These are phyloP conservation scores for Cephonodes hylas DNA, from an alignment of 2,888 invertebrate species.

Conservation along the genomic window DNA sequence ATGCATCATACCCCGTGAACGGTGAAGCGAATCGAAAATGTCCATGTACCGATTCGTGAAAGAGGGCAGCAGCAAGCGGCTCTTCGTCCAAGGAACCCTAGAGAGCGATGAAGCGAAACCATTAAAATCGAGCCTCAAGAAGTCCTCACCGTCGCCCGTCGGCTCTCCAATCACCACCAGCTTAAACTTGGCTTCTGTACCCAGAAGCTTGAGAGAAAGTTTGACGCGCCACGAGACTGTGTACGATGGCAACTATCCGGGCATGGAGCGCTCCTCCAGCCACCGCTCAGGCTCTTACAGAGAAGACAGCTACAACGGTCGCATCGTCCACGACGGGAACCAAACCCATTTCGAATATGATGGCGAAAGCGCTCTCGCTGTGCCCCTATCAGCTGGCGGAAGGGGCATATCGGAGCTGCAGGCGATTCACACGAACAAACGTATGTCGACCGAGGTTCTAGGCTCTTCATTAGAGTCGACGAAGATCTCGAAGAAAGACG, in stretches of 20 bases:
- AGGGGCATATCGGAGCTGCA: conserved; percentile 82
- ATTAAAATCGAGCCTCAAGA: conserved; percentile 77
- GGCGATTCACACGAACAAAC: conserved; percentile 90
- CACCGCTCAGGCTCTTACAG: conserved; percentile 68
- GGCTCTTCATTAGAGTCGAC: conserved; percentile 92
- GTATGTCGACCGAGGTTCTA: conserved; percentile 90
- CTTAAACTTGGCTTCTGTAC: conserved; percentile 79
- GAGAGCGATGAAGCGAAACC: conserved; percentile 82
- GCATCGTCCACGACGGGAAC: conserved; percentile 73
- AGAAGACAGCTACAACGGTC: conserved; percentile 71
- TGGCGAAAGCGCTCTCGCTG: conserved; percentile 66
- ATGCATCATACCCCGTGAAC: conserved; percentile 61
- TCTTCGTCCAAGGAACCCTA: conserved; percentile 88
- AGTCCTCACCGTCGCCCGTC: conserved; percentile 69
- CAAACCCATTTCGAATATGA: conserved; percentile 78
- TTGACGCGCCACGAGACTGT: conserved; percentile 76
- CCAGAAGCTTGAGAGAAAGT: conserved; percentile 77
- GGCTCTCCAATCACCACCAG: conserved; percentile 84
- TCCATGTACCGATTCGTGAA: conserved; percentile 91
- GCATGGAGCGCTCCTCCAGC: conserved; percentile 68
- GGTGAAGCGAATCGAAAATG: conserved; percentile 69
- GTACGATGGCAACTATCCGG: conserved; percentile 73
- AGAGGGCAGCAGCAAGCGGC: conserved; percentile 83
- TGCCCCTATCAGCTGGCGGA: conserved; percentile 69
- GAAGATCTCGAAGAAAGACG: conserved; percentile 89